A percentile compares a stretch with the other conserved stretches of the same genome.
These are phyloP conservation scores for Urechis unicinctus DNA, from an alignment of 2,888 invertebrate species.

Conservation along the genomic window DNA sequence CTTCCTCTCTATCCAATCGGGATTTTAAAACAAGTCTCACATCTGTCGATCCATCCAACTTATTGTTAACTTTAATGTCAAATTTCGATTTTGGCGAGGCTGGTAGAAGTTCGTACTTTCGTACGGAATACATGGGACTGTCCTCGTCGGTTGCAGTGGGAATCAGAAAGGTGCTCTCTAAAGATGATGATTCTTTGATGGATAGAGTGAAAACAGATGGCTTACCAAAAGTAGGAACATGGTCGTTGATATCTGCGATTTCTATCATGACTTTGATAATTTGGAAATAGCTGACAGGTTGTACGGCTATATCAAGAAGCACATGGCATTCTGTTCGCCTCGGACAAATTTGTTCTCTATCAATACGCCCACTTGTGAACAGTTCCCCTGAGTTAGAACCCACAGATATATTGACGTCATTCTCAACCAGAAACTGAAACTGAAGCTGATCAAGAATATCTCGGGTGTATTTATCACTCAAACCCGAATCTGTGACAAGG, in stretches of 20 bases:
- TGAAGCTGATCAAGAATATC: background rate
- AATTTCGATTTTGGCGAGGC: constrained; percentile 5
- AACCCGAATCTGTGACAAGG: background rate
- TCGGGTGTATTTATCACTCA: background rate
- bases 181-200: constrained; percentile 13
- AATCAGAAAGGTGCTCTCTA: constrained; percentile 12
- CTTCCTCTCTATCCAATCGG: constrained; percentile 16
- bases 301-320: constrained; percentile 18
- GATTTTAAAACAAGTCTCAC: constrained; percentile 9
- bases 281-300: constrained; percentile 16
- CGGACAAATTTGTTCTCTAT: constrained; percentile 27
- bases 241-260: constrained; percentile 21
- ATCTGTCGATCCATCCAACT: constrained; percentile 12
- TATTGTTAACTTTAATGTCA: constrained; percentile 9
- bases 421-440: background rate
- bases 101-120: constrained; percentile 12
- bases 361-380: constrained; percentile 12
- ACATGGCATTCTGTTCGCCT: constrained; percentile 7
- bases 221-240: constrained; percentile 17
- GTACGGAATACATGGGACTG: constrained; percentile 5
- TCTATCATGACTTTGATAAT: constrained; percentile 19
- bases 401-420: background rate
- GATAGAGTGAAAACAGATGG: constrained; percentile 3
- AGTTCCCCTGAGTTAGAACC: constrained; percentile 15
- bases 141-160: constrained; percentile 19